A percentile compares a stretch with the other conserved stretches of the same genome.
phyloP scores from a whole-genome alignment of 2,888 invertebrate species.

The Gastrophysa polygoni region DNA sequence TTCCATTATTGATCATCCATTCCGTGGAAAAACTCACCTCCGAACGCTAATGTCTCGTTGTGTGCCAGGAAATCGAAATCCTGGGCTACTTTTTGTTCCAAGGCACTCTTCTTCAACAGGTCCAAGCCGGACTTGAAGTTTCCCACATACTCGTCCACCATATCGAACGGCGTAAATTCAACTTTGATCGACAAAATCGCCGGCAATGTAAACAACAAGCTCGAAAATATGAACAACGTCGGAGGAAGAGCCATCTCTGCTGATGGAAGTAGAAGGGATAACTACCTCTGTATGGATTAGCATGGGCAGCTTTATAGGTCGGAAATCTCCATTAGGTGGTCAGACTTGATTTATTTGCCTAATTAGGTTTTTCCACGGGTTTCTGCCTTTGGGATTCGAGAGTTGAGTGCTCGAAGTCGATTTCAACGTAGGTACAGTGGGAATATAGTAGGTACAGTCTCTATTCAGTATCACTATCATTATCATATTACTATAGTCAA shows the following conservation, averaged over 20 bases:
- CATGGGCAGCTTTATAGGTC: slow-evolving; percentile 17
- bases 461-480: too few relatives aligned
- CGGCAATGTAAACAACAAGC: slow-evolving; percentile 8
- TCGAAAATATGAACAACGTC: not conserved
- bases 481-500: too few relatives aligned
- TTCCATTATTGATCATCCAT: too few relatives aligned
- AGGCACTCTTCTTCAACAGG: slow-evolving; percentile 42
- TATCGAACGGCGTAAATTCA: slow-evolving; percentile 46
- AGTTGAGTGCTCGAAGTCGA: too few relatives aligned
- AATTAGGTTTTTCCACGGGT: slow-evolving; percentile 15
- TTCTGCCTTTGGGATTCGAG: slow-evolving; percentile 1
- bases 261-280: not conserved
- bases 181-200: slow-evolving; percentile 4
- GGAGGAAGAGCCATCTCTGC: slow-evolving; percentile 3
- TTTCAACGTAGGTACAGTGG: too few relatives aligned
- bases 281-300: slow-evolving; percentile 10
- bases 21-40: slow-evolving; percentile 32
- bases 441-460: too few relatives aligned
- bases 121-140: slow-evolving; percentile 45
- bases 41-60: slow-evolving; percentile 41
- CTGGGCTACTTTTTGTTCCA: slow-evolving; percentile 39
- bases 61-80: slow-evolving; percentile 38
- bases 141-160: slow-evolving; percentile 49
- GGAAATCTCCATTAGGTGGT: not conserved
- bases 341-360: not conserved